Percentiles rank a stretch among this genome's conserved stretches.
Conservation (phyloP, 2,113 vertebrate species). For the Vulpes lagopus region DNA sequence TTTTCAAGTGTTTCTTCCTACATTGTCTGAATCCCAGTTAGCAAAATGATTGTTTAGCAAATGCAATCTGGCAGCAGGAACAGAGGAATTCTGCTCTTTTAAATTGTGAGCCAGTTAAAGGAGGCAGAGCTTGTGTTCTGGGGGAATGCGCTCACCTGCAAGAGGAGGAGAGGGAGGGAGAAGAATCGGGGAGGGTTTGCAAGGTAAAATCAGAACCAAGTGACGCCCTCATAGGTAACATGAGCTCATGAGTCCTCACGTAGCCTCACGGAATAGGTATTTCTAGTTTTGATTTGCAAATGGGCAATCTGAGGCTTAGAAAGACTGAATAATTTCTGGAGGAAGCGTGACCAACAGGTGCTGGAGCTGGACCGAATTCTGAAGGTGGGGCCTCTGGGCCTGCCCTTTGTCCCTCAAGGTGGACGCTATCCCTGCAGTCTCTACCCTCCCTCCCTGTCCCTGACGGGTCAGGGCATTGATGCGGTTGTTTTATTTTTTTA, state of each 20-base stretch:
- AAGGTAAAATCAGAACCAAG: neutral
- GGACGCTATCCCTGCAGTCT: accelerated
- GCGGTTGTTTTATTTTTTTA: accelerated
- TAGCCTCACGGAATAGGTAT: neutral
- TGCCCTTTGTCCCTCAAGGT: accelerated
- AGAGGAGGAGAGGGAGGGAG: neutral
- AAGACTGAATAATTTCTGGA: neutral
- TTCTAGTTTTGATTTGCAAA: neutral
- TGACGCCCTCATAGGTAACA: accelerated
- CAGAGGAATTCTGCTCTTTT: neutral
- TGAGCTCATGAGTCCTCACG: accelerated
- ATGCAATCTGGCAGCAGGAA: neutral
- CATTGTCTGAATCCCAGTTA: slow-evolving; percentile 59
- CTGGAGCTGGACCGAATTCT: neutral
- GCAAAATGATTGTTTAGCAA: slow-evolving; percentile 66
- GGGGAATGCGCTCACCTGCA: neutral
- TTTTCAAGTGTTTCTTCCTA: slow-evolving; percentile 68
- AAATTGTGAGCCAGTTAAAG: neutral
- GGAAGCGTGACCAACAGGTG: accelerated
- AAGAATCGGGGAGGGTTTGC: neutral
- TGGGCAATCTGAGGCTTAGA: neutral
- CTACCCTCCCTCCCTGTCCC: accelerated
- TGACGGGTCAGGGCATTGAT: accelerated
- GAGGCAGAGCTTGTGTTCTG: neutral
- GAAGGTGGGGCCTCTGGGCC: neutral